Conservation (phyloP, 2,797 vertebrate genomes). For the Semotilus atromaculatus region DNA sequence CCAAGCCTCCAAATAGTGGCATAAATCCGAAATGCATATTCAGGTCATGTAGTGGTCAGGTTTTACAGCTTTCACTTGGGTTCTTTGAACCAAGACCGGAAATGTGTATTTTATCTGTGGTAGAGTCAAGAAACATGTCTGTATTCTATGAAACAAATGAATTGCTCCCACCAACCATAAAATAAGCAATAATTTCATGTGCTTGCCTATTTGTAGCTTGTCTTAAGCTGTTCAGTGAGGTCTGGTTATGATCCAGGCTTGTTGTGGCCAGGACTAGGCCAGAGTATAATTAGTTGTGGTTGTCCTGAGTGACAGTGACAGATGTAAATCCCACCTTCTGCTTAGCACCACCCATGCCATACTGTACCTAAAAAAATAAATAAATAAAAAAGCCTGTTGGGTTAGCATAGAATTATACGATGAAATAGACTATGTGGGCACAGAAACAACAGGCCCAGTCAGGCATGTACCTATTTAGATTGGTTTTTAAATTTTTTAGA, state of each 20-base stretch:
- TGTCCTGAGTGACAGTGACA: constrained; percentile 22
- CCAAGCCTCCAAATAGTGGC: constrained; percentile 37
- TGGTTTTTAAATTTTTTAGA: too few relatives aligned
- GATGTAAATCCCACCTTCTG: constrained; percentile 18
- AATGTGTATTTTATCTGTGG: constrained; percentile 39
- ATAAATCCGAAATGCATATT: constrained; percentile 48
- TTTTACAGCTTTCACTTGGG: constrained; percentile 39
- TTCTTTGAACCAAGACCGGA: constrained; percentile 30
- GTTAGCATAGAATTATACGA: not conserved
- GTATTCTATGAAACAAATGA: constrained; percentile 29
- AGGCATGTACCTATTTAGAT: not conserved
- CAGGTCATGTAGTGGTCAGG: constrained; percentile 47
- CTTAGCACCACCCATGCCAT: constrained; percentile 22
- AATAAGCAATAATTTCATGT: constrained; percentile 32
- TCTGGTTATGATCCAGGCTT: constrained; percentile 30
- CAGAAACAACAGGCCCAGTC: not conserved
- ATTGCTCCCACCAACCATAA: constrained; percentile 33
- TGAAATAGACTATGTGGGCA: not conserved
- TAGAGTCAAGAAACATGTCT: constrained; percentile 32
- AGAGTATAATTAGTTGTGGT: constrained; percentile 39
- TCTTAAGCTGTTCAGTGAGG: constrained; percentile 3
- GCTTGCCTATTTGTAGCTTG: constrained; percentile 24
- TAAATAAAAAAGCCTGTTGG: not conserved
- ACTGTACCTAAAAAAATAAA: not conserved
- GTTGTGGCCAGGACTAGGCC: constrained; percentile 30